These are phyloP conservation scores for Philaethria dido DNA, from an alignment of 2,888 invertebrate species.

Conservation along the genomic window DNA sequence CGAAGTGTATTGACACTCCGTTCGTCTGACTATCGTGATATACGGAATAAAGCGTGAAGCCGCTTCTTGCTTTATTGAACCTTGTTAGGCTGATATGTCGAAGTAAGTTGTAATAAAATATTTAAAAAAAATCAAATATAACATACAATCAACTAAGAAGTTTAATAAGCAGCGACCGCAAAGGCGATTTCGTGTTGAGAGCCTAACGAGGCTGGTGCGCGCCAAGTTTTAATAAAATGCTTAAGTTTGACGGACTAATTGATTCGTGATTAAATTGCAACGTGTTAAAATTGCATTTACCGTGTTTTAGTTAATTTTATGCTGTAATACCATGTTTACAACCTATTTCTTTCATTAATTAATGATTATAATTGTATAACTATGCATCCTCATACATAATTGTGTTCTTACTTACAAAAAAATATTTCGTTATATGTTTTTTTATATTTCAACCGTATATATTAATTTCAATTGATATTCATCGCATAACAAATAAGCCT, in stretches of 20 bases:
- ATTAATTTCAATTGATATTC: neutral
- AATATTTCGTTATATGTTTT: neutral
- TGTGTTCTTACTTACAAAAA: neutral
- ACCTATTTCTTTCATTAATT: neutral
- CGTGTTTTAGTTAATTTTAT: constrained; percentile 29
- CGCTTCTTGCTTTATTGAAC: too few relatives aligned
- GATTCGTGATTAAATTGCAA: constrained; percentile 39
- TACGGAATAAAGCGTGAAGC: too few relatives aligned
- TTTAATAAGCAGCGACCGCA: constrained; percentile 70
- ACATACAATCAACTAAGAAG: constrained; percentile 50
- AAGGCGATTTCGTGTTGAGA: constrained; percentile 56
- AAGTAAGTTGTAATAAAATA: neutral
- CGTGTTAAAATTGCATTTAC: constrained; percentile 32
- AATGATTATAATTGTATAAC: neutral
- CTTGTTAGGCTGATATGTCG: neutral
- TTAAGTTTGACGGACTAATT: constrained; percentile 43
- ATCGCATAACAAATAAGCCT: constrained; percentile 2
- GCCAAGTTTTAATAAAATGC: constrained; percentile 44
- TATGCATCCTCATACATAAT: neutral
- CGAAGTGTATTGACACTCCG: too few relatives aligned
- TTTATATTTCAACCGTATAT: neutral
- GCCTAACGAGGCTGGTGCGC: constrained; percentile 50
- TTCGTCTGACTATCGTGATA: too few relatives aligned
- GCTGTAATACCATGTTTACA: constrained; percentile 24
- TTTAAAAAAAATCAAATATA: constrained; percentile 14